Percentiles rank a stretch among this genome's conserved stretches.
Conservation (phyloP, 2,888 invertebrate species). For the Helicoverpa assulta region DNA sequence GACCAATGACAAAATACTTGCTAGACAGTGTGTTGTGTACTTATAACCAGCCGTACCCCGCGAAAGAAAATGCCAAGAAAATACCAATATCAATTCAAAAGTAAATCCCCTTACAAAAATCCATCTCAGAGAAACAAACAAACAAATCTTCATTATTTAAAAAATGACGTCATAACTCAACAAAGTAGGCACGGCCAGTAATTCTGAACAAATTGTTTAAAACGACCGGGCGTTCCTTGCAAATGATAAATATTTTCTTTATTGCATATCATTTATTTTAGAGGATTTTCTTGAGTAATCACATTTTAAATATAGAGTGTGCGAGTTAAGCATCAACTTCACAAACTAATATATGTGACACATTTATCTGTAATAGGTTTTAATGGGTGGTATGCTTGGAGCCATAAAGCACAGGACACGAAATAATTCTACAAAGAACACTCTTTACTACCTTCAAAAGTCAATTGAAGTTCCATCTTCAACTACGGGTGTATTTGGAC, state of each 20-base stretch:
- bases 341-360: conserved; percentile 55
- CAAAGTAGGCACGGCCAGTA: conserved; percentile 3
- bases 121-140: neutral
- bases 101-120: neutral
- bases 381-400: conserved; percentile 29
- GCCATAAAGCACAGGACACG: neutral
- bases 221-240: conserved; percentile 40
- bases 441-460: too few relatives aligned
- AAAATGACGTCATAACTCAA: conserved; percentile 23
- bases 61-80: too few relatives aligned
- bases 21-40: too few relatives aligned
- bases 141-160: neutral
- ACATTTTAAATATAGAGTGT: conserved; percentile 56
- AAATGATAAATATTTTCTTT: conserved; percentile 55
- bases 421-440: neutral
- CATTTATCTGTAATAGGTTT: conserved; percentile 49
- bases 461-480: too few relatives aligned
- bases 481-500: too few relatives aligned
- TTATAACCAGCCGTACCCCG: too few relatives aligned
- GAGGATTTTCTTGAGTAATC: conserved; percentile 57
- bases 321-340: conserved; percentile 37
- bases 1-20: too few relatives aligned
- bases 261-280: conserved; percentile 54
- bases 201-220: conserved; percentile 44
- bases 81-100: too few relatives aligned